Evolutionary conservation across 1,140 invertebrate species (phyloP), one percentile per base, ranked within the genome.

Genomic region (Amphibalanus amphitrite): DNA sequence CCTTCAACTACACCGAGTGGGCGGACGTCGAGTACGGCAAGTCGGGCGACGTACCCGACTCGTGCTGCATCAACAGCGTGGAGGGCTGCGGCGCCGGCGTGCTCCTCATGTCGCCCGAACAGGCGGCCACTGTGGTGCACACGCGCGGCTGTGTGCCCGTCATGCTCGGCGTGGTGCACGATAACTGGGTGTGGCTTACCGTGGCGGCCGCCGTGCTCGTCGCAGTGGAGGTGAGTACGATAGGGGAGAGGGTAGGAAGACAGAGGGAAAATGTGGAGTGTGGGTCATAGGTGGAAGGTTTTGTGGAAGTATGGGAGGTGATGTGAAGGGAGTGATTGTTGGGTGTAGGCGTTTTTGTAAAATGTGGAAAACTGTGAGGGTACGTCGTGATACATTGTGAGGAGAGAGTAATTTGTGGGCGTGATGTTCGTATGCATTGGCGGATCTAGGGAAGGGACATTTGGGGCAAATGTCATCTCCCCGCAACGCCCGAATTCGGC

Each of bases 61-160:
- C 74, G 30, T 78, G 76, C 69, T 78, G 76, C 71, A 73, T 74
- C 47, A 69, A 76, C 26, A 70, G 70, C 70, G 70, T 72, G 28
- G 28, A 71, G 38, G 70, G 59, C 30, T 76, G 76, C 72, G 75
- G 76, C 47, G 47, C 72, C 28, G 67, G 72, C 47, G 71, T 76
- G 20, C 74, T 77, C 29, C 25, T 20, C 30, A 28, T 71, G 70
- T 6, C 23, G 30, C 10, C 3, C 69, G 29, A 30, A 29, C 1
- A 20, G 25, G n/a, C 28, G 29, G 69, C 3, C 15, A 90, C 90
- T 40, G 90, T 90, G 15, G 86, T 91, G 70, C 84, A 88, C 70
- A 89, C 92, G 78, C 90, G 87, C 76, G 86, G 89, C 76, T 91
- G 89, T 81, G 91, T 92, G 89, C 83, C 89, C 28, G 84, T 90